Percentiles rank a stretch among this genome's conserved stretches.
Evolutionary conservation across 2,797 vertebrate species (phyloP).

Genomic region (Acanthopagrus latus): DNA sequence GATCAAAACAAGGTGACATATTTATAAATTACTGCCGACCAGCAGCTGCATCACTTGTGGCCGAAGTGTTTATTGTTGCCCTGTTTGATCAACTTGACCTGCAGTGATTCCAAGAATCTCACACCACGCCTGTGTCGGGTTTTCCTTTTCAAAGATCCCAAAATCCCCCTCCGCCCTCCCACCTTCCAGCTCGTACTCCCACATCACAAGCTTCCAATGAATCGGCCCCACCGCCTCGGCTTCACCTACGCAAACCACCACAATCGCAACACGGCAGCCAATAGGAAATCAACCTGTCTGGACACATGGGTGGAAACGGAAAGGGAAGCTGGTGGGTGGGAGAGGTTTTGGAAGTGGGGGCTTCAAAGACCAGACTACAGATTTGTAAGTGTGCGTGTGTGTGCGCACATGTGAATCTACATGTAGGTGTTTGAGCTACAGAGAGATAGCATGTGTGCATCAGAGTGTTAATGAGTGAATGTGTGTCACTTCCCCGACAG

Average conservation of each 20-base stretch:
- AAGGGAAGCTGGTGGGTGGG: constrained; percentile 20
- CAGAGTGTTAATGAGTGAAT: constrained; percentile 37
- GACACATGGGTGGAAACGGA: constrained; percentile 16
- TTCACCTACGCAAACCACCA: constrained; percentile 45
- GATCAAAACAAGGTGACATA: constrained; percentile 14
- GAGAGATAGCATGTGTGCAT: constrained; percentile 26
- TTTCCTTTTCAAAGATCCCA: constrained; percentile 38
- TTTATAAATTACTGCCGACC: too few relatives aligned
- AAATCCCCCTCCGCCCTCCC: not conserved
- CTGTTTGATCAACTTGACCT: constrained; percentile 43
- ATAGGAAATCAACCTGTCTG: constrained; percentile 17
- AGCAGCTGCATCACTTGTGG: not conserved
- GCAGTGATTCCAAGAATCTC: constrained; percentile 36
- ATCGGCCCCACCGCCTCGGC: not conserved
- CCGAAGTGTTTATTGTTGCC: constrained; percentile 23
- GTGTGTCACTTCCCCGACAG: constrained; percentile 86
- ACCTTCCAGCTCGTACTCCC: not conserved
- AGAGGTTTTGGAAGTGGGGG: constrained; percentile 8
- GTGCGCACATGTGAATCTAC: not conserved
- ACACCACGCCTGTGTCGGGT: not conserved
- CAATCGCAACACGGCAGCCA: not conserved
- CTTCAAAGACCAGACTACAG: constrained; percentile 35
- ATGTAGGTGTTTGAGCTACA: constrained; percentile 28
- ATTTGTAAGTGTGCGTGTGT: not conserved
- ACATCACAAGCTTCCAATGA: constrained; percentile 17